Evolutionary conservation across 2,113 vertebrate species (phyloP).

Genomic region (Corythornis madagascariensis): DNA sequence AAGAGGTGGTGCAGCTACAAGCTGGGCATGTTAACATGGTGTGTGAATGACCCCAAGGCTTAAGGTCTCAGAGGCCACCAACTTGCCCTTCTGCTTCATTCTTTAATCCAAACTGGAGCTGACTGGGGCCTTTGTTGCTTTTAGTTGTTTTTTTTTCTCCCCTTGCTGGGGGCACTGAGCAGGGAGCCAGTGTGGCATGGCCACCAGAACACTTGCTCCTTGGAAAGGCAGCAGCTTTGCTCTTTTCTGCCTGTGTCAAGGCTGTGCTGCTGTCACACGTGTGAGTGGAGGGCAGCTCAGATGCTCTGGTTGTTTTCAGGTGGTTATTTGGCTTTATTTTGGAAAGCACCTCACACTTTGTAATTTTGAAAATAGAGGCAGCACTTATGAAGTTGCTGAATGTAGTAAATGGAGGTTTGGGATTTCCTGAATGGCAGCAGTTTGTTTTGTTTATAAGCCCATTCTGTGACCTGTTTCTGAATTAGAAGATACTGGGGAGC

Average conservation of each 20-base stretch:
- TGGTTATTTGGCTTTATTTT: background rate
- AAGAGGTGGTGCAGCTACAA: background rate
- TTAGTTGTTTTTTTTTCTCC: background rate
- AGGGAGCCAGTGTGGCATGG: background rate
- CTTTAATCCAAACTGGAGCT: background rate
- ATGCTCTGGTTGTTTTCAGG: background rate
- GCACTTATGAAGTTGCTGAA: background rate
- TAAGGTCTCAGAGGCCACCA: background rate
- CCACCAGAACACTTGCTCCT: background rate
- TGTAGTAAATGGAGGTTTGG: background rate
- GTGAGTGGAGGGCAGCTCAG: background rate
- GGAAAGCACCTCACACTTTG: background rate
- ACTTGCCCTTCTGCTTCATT: background rate
- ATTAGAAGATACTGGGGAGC: background rate
- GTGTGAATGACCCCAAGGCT: background rate
- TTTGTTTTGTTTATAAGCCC: background rate
- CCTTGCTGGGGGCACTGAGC: background rate
- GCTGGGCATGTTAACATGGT: background rate
- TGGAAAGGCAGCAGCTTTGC: background rate
- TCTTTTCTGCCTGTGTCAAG: background rate
- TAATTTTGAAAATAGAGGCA: background rate
- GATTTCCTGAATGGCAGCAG: background rate
- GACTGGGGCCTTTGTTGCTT: accelerated
- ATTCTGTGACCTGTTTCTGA: background rate
- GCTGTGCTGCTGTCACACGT: accelerated